Percentiles rank a stretch among this genome's conserved stretches.
These are phyloP conservation scores for Drosophila triauraria DNA, from an alignment of 1,140 invertebrate species.

Conservation along the genomic window DNA sequence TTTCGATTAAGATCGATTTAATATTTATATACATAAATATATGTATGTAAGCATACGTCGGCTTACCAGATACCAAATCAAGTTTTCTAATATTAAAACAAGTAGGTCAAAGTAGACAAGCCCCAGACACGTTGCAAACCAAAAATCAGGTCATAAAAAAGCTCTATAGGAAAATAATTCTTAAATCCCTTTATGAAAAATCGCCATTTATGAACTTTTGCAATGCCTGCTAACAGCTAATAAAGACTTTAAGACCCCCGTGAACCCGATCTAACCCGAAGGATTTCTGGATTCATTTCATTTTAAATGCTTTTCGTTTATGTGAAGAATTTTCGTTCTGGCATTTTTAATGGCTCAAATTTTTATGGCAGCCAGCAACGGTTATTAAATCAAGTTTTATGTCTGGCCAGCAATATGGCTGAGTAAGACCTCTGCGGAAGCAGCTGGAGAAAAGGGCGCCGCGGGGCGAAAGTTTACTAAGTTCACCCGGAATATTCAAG, in stretches of 20 bases:
- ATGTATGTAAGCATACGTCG: no score
- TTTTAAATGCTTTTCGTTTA: slow-evolving; percentile 73
- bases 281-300: slow-evolving; percentile 56
- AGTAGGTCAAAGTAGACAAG: background rate
- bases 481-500: slow-evolving; percentile 31
- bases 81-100: background rate
- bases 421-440: no score
- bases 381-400: slow-evolving; percentile 82
- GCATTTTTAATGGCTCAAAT: slow-evolving; percentile 66
- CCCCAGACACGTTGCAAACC: background rate
- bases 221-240: slow-evolving; percentile 57
- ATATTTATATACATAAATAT: no score
- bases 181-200: slow-evolving; percentile 4
- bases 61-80: no score
- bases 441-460: background rate
- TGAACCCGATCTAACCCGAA: slow-evolving; percentile 17
- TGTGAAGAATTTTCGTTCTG: slow-evolving; percentile 37
- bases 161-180: background rate
- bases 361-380: slow-evolving; percentile 68
- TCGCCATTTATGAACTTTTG: slow-evolving; percentile 36
- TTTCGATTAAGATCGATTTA: no score
- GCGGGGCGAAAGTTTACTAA: slow-evolving; percentile 25
- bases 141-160: slow-evolving; percentile 2
- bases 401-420: slow-evolving; percentile 51
- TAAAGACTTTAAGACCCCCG: slow-evolving; percentile 58